Evolutionary conservation across 2,888 invertebrate genomes (phyloP), one percentile per base, ranked within the genome.

Genomic region (Dinocampus coccinellae): DNA sequence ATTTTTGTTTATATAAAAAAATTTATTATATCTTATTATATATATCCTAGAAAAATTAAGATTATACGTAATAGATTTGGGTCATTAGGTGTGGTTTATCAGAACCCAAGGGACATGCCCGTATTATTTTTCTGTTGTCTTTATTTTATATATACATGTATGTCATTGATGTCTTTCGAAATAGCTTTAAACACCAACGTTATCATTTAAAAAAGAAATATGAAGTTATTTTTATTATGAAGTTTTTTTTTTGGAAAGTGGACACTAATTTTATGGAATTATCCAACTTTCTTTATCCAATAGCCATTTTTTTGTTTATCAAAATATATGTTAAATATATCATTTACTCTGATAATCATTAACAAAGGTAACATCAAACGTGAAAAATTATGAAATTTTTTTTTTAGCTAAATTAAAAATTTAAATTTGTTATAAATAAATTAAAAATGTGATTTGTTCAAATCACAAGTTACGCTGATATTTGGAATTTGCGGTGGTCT

Each of bases 61-160:
- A 4, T 3, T 47, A 4, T 9, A 47, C 0, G 20, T 16, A n/a
- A 16, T 16, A n/a, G 20, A 75, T 73, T 73, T 66, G 63, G 75
- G 75, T 75, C 72, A 74, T 64, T 68, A 75, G 75, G 75, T 63
- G 75, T 65, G 75, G 75, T 70, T 11, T 6, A 47, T 16, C 10
- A 53, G 33, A 39, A 62, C 75, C 57, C 73, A 42, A 62, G 70
- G 66, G 73, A 73, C 53, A n/a, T n/a, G 7, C 16, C 16, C 47
- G 47, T 47, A 16, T 47, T 16, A 11, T 53, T 36, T 24, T n/a
- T 62, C 62, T 20, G 6, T 13, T 26, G 20, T 13, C 11, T 52
- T 64, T 47, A 47, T 20, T 7, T 4, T 29, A 4, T 4, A 3
- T 7, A 7, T 7, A 29, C 1, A 47, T 16, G 47, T 47, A 47